Conservation (phyloP, 1,140 invertebrate genomes). For the Aphelenchoides avenae region DNA sequence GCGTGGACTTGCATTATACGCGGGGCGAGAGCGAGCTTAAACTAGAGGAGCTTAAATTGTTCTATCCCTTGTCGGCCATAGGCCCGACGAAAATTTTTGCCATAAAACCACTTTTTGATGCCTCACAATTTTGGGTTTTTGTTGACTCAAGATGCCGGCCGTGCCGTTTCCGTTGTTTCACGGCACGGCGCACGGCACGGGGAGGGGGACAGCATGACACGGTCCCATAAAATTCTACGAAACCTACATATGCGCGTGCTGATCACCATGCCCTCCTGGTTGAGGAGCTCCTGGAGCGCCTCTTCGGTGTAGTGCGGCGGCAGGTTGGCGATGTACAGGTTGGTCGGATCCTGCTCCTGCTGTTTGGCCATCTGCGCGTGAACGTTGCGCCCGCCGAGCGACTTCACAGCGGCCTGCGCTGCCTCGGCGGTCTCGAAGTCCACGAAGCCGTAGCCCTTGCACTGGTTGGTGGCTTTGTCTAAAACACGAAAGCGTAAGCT, state of each 20-base stretch:
- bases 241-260: constrained; percentile 80
- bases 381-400: constrained; percentile 81
- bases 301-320: constrained; percentile 65
- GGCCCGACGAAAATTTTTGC: neutral
- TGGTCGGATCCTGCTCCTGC: constrained; percentile 98
- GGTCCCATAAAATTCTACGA: no score
- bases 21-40: no score
- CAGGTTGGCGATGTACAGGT: constrained; percentile 96
- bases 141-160: no score
- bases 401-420: constrained; percentile 90
- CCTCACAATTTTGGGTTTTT: no score
- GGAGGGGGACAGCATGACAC: no score
- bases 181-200: no score
- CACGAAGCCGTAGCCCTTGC: constrained; percentile 99
- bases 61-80: neutral
- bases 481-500: no score
- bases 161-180: no score
- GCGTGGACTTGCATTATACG: no score
- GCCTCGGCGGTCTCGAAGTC: constrained; percentile 92
- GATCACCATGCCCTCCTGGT: constrained; percentile 82
- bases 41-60: no score
- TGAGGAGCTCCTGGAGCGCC: constrained; percentile 78
- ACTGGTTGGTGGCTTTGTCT: constrained; percentile 98
- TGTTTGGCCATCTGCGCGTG: constrained; percentile 99
- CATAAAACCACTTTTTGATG: no score